Evolutionary conservation across 2,797 vertebrate genomes (phyloP).

Genomic region (Bovichtus diacanthus): DNA sequence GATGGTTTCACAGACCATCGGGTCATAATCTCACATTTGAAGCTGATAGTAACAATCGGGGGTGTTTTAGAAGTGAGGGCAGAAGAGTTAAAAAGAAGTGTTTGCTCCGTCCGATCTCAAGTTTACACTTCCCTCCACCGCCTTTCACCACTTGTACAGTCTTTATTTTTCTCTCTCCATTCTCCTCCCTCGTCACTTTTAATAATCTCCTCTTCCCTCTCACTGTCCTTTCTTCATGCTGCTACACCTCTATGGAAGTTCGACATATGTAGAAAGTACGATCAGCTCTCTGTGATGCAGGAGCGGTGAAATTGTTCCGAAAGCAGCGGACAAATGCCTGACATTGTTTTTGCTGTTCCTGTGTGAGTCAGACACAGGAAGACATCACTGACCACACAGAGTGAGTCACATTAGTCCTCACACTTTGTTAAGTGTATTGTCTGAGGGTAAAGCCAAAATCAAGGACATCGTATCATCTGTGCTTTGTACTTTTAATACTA

Average conservation of each 20-base stretch:
- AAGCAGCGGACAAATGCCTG: background rate
- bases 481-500: background rate
- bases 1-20: slow-evolving; percentile 27
- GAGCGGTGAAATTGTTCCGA: background rate
- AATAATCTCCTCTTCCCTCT: background rate
- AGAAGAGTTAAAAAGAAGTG: slow-evolving; percentile 5
- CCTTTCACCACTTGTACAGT: slow-evolving; percentile 22
- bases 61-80: slow-evolving; percentile 24
- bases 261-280: background rate
- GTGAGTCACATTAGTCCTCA: slow-evolving; percentile 39
- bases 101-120: slow-evolving; percentile 30
- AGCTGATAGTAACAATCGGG: slow-evolving; percentile 28
- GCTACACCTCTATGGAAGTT: background rate
- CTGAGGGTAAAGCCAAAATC: slow-evolving; percentile 6
- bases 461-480: background rate
- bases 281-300: slow-evolving; percentile 20
- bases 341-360: background rate
- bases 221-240: background rate
- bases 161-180: background rate
- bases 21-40: slow-evolving; percentile 45
- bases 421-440: slow-evolving; percentile 23
- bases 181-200: background rate
- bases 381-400: slow-evolving; percentile 21
- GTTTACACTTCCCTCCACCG: slow-evolving; percentile 1
- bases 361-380: slow-evolving; percentile 47